Conservation (phyloP, 2,888 invertebrate species). For the Andrena bicolor region DNA sequence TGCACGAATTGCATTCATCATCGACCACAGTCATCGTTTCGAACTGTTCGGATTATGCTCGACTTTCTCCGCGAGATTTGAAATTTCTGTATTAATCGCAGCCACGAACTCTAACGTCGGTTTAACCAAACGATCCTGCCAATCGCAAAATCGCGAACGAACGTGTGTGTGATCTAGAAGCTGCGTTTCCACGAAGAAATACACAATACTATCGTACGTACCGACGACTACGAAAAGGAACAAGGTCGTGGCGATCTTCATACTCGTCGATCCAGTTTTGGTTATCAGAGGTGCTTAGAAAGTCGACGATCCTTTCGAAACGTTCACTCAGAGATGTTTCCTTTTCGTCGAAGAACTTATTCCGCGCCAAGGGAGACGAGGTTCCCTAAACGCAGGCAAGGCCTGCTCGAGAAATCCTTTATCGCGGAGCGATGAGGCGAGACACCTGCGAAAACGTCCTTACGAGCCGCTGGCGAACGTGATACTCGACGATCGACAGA, state of each 20-base stretch:
- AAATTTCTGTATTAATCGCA: too few relatives aligned
- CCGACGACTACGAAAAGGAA: conserved; percentile 81
- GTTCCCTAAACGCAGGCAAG: neutral
- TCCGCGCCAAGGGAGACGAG: neutral
- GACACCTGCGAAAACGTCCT: conserved; percentile 25
- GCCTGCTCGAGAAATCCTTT: neutral
- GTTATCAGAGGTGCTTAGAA: conserved; percentile 23
- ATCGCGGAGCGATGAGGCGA: neutral
- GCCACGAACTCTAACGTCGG: too few relatives aligned
- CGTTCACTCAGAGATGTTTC: conserved; percentile 13
- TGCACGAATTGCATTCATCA: neutral
- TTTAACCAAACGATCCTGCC: neutral
- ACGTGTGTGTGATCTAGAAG: neutral
- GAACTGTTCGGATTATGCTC: too few relatives aligned
- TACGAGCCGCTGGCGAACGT: conserved; percentile 30
- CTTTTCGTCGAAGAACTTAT: neutral
- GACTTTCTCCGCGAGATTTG: too few relatives aligned
- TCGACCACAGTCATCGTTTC: too few relatives aligned
- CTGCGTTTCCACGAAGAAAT: conserved; percentile 19
- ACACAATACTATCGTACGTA: conserved; percentile 68
- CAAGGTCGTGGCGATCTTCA: conserved; percentile 81
- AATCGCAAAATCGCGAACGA: neutral
- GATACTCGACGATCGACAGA: conserved; percentile 35
- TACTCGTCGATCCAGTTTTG: conserved; percentile 68
- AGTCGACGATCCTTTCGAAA: conserved; percentile 21